Percentiles rank a stretch among this genome's conserved stretches.
These are phyloP conservation scores for Ophonus ardosiacus DNA, from an alignment of 2,888 invertebrate genomes.

Conservation along the genomic window DNA sequence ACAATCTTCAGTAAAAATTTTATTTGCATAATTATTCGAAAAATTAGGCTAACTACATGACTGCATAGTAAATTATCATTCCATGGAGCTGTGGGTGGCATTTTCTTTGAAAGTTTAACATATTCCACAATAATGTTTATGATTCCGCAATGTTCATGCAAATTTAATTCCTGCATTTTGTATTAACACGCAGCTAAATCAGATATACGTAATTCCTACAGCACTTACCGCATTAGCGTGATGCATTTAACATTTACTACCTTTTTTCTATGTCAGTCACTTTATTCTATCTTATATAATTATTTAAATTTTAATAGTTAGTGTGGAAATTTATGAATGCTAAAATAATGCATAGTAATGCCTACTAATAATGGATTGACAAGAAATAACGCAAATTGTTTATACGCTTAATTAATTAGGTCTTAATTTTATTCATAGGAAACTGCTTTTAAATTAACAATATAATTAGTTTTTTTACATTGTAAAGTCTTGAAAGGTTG, in stretches of 20 bases:
- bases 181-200: constrained; percentile 28
- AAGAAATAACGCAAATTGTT: constrained; percentile 43
- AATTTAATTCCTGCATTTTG: constrained; percentile 21
- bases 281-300: constrained; percentile 9
- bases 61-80: constrained; percentile 7
- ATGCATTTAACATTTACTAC: background rate
- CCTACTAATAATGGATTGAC: constrained; percentile 23
- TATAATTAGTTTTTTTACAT: constrained; percentile 6
- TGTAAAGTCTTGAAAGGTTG: background rate
- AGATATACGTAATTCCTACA: constrained; percentile 11
- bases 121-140: constrained; percentile 33
- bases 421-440: constrained; percentile 34
- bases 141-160: constrained; percentile 31
- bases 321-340: constrained; percentile 17
- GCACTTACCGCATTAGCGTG: constrained; percentile 10
- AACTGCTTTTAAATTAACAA: constrained; percentile 9
- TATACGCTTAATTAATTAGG: constrained; percentile 33
- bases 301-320: constrained; percentile 15
- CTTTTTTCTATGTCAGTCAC: background rate
- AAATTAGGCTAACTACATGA: background rate
- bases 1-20: background rate
- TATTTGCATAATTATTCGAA: constrained; percentile 28
- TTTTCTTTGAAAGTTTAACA: constrained; percentile 29
- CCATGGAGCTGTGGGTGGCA: background rate
- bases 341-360: constrained; percentile 12